phyloP scores from a whole-genome alignment of 2,797 vertebrate genomes.

The Gephyroberyx darwinii region DNA sequence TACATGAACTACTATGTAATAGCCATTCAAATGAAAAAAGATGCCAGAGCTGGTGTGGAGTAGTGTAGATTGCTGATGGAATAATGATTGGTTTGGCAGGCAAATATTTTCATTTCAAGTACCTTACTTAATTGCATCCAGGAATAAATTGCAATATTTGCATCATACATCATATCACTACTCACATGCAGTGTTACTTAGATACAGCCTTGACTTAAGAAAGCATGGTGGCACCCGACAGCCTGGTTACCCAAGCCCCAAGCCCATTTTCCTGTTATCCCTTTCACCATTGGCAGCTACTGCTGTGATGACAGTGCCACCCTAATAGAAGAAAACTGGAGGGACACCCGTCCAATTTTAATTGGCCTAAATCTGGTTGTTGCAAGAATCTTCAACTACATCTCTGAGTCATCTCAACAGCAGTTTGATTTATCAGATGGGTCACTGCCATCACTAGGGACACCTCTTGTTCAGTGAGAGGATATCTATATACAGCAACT shows the following conservation, averaged over 20 bases:
- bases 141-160: conserved; percentile 27
- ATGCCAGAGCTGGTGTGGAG: conserved; percentile 55
- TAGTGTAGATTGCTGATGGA: conserved; percentile 30
- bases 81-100: conserved; percentile 60
- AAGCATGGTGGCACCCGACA: conserved; percentile 16
- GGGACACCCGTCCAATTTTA: not conserved
- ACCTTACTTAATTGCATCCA: conserved; percentile 32
- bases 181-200: conserved; percentile 20
- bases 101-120: conserved; percentile 59
- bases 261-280: conserved; percentile 41
- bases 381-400: conserved; percentile 18
- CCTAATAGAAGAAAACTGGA: conserved; percentile 14
- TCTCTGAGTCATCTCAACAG: not conserved
- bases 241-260: conserved; percentile 30
- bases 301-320: conserved; percentile 44
- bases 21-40: conserved; percentile 68
- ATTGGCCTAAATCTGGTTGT: not conserved
- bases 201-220: conserved; percentile 9
- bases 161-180: not conserved
- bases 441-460: not conserved
- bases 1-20: conserved; percentile 73
- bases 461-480: not conserved
- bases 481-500: not conserved
- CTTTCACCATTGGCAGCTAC: conserved; percentile 46
- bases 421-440: not conserved